These are phyloP conservation scores for Vanessa tameamea DNA, from an alignment of 1,140 invertebrate species.

Conservation along the genomic window DNA sequence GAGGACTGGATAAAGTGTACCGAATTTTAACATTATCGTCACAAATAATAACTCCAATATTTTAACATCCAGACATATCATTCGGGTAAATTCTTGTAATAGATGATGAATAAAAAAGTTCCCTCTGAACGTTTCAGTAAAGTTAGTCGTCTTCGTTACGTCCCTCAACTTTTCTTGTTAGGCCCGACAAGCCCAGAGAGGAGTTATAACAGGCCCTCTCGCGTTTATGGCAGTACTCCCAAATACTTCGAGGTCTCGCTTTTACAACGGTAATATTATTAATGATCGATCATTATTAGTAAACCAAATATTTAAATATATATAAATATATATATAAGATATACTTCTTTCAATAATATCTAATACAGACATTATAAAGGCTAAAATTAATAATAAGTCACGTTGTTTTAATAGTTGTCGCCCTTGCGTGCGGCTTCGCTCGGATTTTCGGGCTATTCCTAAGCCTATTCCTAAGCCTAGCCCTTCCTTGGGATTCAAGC, in stretches of 20 bases:
- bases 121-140: conserved; percentile 15
- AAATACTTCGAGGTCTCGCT: conserved; percentile 13
- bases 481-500: too few species aligned
- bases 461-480: too few species aligned
- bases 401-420: too few species aligned
- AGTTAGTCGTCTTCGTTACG: conserved; percentile 25
- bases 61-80: background rate
- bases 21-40: too few species aligned
- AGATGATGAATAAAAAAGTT: conserved; percentile 28
- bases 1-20: too few species aligned
- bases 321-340: too few species aligned
- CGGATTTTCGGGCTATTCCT: too few species aligned
- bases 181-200: conserved; percentile 25
- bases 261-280: background rate
- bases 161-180: conserved; percentile 36
- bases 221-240: conserved; percentile 17
- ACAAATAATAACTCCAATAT: too few species aligned
- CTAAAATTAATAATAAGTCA: too few species aligned
- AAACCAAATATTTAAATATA: background rate
- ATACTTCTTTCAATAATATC: too few species aligned
- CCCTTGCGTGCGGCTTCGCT: too few species aligned
- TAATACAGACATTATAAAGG: too few species aligned
- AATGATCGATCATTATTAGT: background rate
- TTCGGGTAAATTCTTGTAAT: conserved; percentile 12
- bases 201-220: conserved; percentile 35